A percentile compares a stretch with the other conserved stretches of the same genome.
Conservation (phyloP, 1,140 invertebrate genomes). For the Colletes latitarsis region DNA sequence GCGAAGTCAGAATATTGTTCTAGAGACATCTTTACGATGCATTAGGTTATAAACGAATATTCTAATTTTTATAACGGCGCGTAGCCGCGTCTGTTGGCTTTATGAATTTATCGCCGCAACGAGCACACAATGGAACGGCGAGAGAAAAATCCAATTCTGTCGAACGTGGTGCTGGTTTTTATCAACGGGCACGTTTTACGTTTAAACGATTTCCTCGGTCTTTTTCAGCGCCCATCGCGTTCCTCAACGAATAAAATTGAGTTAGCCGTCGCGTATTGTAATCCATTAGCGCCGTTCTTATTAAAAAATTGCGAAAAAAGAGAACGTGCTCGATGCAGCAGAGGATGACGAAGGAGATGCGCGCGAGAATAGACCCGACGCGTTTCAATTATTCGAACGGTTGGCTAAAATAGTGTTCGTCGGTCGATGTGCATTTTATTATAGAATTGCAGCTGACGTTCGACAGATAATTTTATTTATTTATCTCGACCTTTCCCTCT, state of each 20-base stretch:
- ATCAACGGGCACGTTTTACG: neutral
- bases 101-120: neutral
- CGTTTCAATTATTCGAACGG: neutral
- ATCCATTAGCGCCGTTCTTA: conserved; percentile 2
- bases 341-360: too few species aligned
- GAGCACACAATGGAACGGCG: too few species aligned
- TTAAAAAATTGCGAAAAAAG: neutral
- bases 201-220: neutral
- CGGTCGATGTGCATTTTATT: too few species aligned
- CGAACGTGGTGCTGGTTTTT: too few species aligned
- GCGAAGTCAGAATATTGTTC: too few species aligned
- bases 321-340: neutral
- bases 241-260: neutral
- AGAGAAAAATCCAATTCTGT: neutral
- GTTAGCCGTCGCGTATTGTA: neutral
- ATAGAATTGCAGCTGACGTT: too few species aligned
- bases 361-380: neutral
- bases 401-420: neutral
- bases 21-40: too few species aligned
- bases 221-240: too few species aligned
- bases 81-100: neutral
- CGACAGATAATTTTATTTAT: too few species aligned
- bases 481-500: too few species aligned
- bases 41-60: neutral
- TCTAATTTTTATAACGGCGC: neutral